These are phyloP conservation scores for Tor tambroides DNA, from an alignment of 2,113 vertebrate genomes.

Conservation along the genomic window DNA sequence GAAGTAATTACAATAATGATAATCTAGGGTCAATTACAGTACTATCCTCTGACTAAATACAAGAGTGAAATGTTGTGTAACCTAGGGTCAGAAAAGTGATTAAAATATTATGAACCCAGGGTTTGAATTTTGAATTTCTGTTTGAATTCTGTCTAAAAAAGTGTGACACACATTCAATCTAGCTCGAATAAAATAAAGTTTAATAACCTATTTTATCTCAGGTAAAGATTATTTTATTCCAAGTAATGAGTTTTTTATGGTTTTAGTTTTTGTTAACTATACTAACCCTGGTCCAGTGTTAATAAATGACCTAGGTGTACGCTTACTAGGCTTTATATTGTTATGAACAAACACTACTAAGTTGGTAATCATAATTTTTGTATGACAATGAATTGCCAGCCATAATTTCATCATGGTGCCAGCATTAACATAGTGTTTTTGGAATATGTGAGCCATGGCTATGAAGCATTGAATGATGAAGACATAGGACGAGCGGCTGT, in stretches of 20 bases:
- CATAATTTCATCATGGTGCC: neutral
- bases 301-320: too few relatives aligned
- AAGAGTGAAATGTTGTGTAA: neutral
- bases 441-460: neutral
- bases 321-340: too few relatives aligned
- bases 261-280: too few relatives aligned
- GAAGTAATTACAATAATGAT: neutral
- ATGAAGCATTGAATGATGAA: neutral
- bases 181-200: too few relatives aligned
- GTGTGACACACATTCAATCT: too few relatives aligned
- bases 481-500: conserved; percentile 9
- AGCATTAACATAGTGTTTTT: neutral
- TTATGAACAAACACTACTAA: neutral
- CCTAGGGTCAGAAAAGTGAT: too few relatives aligned
- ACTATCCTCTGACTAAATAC: neutral
- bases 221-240: too few relatives aligned
- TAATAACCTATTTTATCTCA: too few relatives aligned
- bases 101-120: neutral
- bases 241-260: too few relatives aligned
- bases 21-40: neutral
- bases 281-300: too few relatives aligned
- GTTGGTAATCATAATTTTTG: neutral
- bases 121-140: neutral
- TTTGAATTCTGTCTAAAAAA: too few relatives aligned
- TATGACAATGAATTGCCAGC: neutral